Conservation (phyloP, 2,888 invertebrate genomes). For the Tinea trinotella region DNA sequence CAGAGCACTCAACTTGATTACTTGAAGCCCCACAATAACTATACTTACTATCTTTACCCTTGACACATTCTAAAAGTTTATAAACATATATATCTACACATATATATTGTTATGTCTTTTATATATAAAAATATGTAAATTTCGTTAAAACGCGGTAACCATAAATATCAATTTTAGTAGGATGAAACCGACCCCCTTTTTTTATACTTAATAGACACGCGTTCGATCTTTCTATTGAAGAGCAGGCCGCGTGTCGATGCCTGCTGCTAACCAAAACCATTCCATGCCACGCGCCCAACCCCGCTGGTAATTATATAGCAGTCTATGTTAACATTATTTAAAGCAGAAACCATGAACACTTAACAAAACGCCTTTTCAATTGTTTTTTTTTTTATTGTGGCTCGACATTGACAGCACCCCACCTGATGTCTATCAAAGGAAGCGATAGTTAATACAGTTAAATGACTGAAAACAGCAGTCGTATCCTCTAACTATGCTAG, state of each 20-base stretch:
- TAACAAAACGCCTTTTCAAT: conserved; percentile 18
- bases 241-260: conserved; percentile 26
- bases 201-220: conserved; percentile 4
- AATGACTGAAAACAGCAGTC: no score
- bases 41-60: neutral
- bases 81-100: conserved; percentile 37
- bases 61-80: conserved; percentile 31
- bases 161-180: neutral
- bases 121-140: no score
- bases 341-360: conserved; percentile 13
- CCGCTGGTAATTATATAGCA: conserved; percentile 41
- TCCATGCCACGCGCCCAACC: conserved; percentile 35
- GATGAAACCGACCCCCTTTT: conserved; percentile 24
- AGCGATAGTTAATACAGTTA: no score
- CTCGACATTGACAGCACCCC: no score
- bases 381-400: no score
- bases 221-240: conserved; percentile 16
- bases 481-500: no score
- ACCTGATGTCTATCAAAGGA: no score
- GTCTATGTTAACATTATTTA: conserved; percentile 31
- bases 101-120: neutral
- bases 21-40: conserved; percentile 10
- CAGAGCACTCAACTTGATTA: conserved; percentile 73
- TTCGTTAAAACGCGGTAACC: no score
- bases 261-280: conserved; percentile 33